Evolutionary conservation across 2,888 invertebrate genomes (phyloP).

Genomic region (Patella caerulea): DNA sequence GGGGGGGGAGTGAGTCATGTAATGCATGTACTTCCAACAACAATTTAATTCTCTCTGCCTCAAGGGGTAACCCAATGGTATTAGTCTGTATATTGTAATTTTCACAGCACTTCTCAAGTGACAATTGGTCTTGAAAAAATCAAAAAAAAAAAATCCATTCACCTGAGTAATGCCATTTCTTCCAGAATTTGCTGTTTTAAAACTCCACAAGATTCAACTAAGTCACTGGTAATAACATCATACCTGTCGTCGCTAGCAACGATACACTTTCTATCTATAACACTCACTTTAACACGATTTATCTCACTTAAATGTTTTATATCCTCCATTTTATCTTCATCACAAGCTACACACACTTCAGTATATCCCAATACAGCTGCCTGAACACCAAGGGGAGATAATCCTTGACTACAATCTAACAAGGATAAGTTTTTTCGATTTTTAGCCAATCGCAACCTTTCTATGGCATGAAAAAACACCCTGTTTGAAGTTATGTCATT

Average conservation of each 20-base stretch:
- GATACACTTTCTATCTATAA: slow-evolving; percentile 33
- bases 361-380: slow-evolving; percentile 46
- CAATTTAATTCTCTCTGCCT: too few species aligned
- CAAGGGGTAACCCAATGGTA: too few species aligned
- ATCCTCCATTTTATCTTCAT: slow-evolving; percentile 38
- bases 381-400: slow-evolving; percentile 57
- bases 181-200: slow-evolving; percentile 56
- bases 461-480: slow-evolving; percentile 45
- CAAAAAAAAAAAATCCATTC: not conserved
- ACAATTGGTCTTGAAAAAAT: too few species aligned
- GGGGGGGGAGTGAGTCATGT: too few species aligned
- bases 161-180: slow-evolving; percentile 63
- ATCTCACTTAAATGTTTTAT: slow-evolving; percentile 35
- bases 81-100: too few species aligned
- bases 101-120: too few species aligned
- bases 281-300: slow-evolving; percentile 33
- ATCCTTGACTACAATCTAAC: slow-evolving; percentile 49
- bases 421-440: slow-evolving; percentile 34
- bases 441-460: slow-evolving; percentile 29
- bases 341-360: slow-evolving; percentile 43
- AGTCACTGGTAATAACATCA: slow-evolving; percentile 49
- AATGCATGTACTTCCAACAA: too few species aligned
- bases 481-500: slow-evolving; percentile 57
- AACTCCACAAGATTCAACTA: slow-evolving; percentile 58
- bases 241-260: slow-evolving; percentile 36